phyloP scores from a whole-genome alignment of 2,888 invertebrate species.

The Apantesis nais region DNA sequence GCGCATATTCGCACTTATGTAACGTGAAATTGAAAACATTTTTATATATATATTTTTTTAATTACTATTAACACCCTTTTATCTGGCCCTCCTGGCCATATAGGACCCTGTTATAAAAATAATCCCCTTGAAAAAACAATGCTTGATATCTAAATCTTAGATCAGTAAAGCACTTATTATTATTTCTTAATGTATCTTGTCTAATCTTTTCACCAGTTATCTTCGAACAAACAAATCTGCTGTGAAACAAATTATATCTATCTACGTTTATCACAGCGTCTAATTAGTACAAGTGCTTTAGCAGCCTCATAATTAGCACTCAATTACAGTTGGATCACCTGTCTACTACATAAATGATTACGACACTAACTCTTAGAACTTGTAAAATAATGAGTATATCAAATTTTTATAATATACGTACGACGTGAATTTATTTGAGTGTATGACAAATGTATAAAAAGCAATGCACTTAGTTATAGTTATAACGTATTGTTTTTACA shows the following conservation, averaged over 20 bases:
- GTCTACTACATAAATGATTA: constrained; percentile 60
- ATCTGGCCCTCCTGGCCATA: no score
- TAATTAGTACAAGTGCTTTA: constrained; percentile 48
- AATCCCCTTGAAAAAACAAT: no score
- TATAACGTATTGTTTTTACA: background rate
- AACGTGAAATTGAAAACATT: no score
- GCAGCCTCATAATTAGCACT: constrained; percentile 64
- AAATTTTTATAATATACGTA: background rate
- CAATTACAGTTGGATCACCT: constrained; percentile 63
- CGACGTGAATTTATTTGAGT: no score
- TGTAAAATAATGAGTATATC: constrained; percentile 8
- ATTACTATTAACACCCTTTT: no score
- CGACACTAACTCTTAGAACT: constrained; percentile 51
- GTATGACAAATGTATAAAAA: no score
- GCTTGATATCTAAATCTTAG: background rate
- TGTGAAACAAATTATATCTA: constrained; percentile 16
- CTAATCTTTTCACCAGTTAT: background rate
- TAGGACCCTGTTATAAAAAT: no score
- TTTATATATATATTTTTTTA: no score
- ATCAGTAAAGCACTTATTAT: background rate
- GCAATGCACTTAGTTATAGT: background rate
- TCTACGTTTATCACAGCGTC: constrained; percentile 47
- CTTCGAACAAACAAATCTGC: background rate
- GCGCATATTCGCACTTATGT: no score
- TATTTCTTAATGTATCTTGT: background rate